Percentiles rank a stretch among this genome's conserved stretches.
These are phyloP conservation scores for Tursiops truncatus DNA, from an alignment of 2,113 vertebrate species.

Conservation along the genomic window DNA sequence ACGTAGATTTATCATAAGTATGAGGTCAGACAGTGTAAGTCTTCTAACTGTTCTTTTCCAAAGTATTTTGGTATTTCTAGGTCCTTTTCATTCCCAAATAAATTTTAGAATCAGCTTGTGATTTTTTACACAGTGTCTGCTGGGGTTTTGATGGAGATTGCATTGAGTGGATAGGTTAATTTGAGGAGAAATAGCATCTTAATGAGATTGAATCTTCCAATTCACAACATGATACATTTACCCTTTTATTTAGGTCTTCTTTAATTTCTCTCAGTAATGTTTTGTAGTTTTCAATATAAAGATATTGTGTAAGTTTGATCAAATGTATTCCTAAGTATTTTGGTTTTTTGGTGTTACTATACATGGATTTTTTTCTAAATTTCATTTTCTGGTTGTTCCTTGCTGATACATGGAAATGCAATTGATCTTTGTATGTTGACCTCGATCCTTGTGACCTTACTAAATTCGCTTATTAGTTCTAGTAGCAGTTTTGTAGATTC, in stretches of 20 bases:
- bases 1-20: neutral
- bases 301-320: neutral
- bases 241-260: neutral
- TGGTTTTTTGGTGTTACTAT: neutral
- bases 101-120: neutral
- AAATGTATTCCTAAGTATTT: neutral
- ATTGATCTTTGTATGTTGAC: neutral
- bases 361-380: neutral
- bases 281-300: conserved; percentile 10
- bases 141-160: neutral
- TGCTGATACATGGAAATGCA: neutral
- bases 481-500: neutral
- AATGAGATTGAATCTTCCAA: neutral
- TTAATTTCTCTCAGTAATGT: conserved; percentile 6
- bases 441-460: neutral
- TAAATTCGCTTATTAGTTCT: neutral
- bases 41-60: neutral
- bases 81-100: neutral
- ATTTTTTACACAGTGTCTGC: neutral
- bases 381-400: neutral
- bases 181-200: neutral
- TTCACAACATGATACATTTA: neutral
- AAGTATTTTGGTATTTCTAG: neutral
- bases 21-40: neutral
- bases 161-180: neutral